Conservation (phyloP, 1,140 invertebrate species). For the Eumeta japonica region DNA sequence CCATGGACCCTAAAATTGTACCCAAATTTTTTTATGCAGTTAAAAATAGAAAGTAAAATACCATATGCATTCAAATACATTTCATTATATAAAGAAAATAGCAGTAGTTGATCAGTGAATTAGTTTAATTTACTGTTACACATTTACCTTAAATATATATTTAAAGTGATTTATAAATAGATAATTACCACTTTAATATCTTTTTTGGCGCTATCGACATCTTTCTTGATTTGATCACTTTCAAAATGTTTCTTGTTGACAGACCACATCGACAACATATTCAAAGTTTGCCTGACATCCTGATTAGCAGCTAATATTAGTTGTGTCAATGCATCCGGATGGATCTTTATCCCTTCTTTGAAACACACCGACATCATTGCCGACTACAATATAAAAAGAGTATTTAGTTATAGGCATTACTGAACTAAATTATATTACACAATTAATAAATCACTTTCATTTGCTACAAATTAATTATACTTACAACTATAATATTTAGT, state of each 20-base stretch:
- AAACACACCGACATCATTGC: slow-evolving; percentile 88
- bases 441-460: no score
- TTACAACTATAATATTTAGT: no score
- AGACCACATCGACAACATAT: slow-evolving; percentile 80
- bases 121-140: not conserved
- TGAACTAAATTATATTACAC: no score
- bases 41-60: not conserved
- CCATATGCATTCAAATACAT: not conserved
- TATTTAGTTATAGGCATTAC: no score
- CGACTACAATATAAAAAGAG: no score
- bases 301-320: slow-evolving; percentile 87
- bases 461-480: no score
- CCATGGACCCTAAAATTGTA: slow-evolving; percentile 73
- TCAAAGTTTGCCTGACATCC: slow-evolving; percentile 91
- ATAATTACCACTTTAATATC: slow-evolving; percentile 75
- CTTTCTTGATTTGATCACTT: slow-evolving; percentile 50
- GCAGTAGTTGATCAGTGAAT: not conserved
- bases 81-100: not conserved
- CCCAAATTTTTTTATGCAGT: slow-evolving; percentile 1
- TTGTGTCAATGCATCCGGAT: slow-evolving; percentile 72
- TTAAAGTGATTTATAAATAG: not conserved
- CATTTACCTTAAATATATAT: not conserved
- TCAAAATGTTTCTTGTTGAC: slow-evolving; percentile 59
- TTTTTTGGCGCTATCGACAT: slow-evolving; percentile 67
- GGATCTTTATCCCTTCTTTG: slow-evolving; percentile 88